Percentiles rank a stretch among this genome's conserved stretches.
phyloP scores from a whole-genome alignment of 2,113 vertebrate genomes.

The Brachypodius melanocephalos region DNA sequence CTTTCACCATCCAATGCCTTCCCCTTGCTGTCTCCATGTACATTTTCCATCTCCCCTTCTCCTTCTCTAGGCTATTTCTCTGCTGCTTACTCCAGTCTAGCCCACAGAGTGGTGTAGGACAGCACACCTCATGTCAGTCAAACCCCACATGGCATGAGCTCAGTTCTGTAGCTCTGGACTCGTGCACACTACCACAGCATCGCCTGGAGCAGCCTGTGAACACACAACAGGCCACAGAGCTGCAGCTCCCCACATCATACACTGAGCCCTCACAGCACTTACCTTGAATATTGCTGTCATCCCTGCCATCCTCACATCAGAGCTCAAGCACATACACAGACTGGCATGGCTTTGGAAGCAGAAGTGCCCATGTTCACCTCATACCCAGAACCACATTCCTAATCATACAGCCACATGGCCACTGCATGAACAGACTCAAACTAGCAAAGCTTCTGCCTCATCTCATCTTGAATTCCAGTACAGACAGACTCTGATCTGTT shows the following conservation, averaged over 20 bases:
- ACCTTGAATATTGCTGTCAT: not conserved
- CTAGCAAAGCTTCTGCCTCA: not conserved
- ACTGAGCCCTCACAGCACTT: not conserved
- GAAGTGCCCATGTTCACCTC: not conserved
- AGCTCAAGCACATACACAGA: not conserved
- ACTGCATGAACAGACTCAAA: not conserved
- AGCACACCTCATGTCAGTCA: not conserved
- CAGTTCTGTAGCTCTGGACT: not conserved
- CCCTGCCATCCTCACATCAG: not conserved
- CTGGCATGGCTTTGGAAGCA: not conserved
- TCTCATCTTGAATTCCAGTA: not conserved
- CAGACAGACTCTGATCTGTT: not conserved
- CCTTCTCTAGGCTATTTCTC: not conserved
- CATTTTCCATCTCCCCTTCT: not conserved
- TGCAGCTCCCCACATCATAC: not conserved
- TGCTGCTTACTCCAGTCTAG: not conserved
- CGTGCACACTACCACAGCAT: not conserved
- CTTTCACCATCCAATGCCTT: not conserved
- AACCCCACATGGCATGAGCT: accelerated
- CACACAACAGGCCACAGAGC: not conserved
- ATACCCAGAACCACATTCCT: not conserved
- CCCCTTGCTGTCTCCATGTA: not conserved
- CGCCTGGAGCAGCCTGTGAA: not conserved
- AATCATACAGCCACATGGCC: not conserved
- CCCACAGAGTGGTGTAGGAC: not conserved